Evolutionary conservation across 2,888 invertebrate genomes (phyloP).

Genomic region (Miltochrista miniata): DNA sequence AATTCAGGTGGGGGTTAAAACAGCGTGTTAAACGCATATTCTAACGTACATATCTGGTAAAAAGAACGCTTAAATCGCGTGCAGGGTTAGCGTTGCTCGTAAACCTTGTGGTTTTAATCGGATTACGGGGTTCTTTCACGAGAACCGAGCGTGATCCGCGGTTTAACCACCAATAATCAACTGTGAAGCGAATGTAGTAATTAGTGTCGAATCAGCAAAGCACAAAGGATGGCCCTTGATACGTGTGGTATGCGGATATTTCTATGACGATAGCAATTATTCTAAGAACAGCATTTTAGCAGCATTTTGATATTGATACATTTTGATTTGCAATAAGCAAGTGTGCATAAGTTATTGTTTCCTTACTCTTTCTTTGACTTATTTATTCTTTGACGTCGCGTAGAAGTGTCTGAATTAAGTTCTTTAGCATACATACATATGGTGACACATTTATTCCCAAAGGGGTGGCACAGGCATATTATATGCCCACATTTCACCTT

Average conservation of each 20-base stretch:
- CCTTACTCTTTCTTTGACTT: too few relatives aligned
- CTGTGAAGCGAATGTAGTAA: constrained; percentile 47
- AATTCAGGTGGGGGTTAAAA: too few relatives aligned
- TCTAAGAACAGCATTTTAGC: background rate
- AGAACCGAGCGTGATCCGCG: constrained; percentile 35
- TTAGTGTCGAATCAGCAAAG: constrained; percentile 49
- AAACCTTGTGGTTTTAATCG: constrained; percentile 32
- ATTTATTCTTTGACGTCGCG: too few relatives aligned
- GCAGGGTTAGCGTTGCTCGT: constrained; percentile 21
- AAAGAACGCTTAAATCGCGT: constrained; percentile 16
- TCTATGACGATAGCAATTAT: background rate
- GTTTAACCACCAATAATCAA: constrained; percentile 43
- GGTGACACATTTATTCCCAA: too few relatives aligned
- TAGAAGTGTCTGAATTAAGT: too few relatives aligned
- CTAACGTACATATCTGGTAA: constrained; percentile 1
- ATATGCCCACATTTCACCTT: too few relatives aligned
- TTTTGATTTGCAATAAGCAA: too few relatives aligned
- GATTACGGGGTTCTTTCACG: constrained; percentile 42
- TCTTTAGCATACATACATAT: too few relatives aligned
- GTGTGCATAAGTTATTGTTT: too few relatives aligned
- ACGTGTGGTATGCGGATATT: constrained; percentile 17
- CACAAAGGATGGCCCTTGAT: constrained; percentile 30
- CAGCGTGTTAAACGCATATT: too few relatives aligned
- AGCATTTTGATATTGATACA: too few relatives aligned
- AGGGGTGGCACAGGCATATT: too few relatives aligned